These are phyloP conservation scores for Staurois parvus DNA, from an alignment of 2,797 vertebrate species.

Conservation along the genomic window DNA sequence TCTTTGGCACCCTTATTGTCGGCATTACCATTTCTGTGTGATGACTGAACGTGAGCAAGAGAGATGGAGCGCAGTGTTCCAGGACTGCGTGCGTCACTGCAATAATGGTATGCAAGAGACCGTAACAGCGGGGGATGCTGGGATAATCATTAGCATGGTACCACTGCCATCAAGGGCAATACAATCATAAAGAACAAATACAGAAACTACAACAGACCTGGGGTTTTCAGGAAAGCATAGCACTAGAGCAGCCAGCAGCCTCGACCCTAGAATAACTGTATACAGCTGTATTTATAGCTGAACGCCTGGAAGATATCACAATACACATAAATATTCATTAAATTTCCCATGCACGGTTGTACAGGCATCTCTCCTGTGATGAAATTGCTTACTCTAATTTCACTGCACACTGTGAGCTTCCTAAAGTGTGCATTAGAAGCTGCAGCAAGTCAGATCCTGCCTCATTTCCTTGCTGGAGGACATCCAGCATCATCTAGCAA, in stretches of 20 bases:
- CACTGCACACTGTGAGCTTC: too few relatives aligned
- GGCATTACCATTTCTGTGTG: conserved; percentile 92
- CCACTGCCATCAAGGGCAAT: not conserved
- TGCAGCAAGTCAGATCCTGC: too few relatives aligned
- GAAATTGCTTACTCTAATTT: too few relatives aligned
- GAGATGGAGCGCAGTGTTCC: conserved; percentile 92
- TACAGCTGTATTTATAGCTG: too few relatives aligned
- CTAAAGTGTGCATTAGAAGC: too few relatives aligned
- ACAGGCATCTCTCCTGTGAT: too few relatives aligned
- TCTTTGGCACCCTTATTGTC: conserved; percentile 93
- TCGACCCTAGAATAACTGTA: not conserved
- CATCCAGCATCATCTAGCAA: too few relatives aligned
- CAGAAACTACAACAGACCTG: not conserved
- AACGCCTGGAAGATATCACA: not conserved
- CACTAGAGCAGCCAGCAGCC: not conserved
- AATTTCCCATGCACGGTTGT: too few relatives aligned
- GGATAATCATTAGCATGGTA: not conserved
- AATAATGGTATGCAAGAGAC: conserved; percentile 75
- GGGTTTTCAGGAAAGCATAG: not conserved
- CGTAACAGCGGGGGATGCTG: too few relatives aligned
- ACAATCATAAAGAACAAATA: not conserved
- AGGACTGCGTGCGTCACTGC: conserved; percentile 90
- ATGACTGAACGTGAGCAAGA: conserved; percentile 92
- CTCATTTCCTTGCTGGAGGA: too few relatives aligned
- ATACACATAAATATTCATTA: too few relatives aligned